phyloP scores from a whole-genome alignment of 2,888 invertebrate species.

The Elgonia sp. region DNA sequence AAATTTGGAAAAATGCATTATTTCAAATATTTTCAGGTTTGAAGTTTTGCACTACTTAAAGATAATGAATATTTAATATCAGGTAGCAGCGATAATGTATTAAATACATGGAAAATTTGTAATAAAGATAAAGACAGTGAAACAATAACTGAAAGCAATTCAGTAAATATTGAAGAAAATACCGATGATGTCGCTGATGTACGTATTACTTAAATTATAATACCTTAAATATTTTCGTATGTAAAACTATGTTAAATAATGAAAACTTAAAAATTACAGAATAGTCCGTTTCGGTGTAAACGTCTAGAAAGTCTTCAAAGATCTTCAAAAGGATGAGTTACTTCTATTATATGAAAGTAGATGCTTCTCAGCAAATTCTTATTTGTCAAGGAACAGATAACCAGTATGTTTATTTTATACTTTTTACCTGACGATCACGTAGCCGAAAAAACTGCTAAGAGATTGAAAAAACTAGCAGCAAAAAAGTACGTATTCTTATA shows the following conservation, averaged over 20 bases:
- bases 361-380: constrained; percentile 91
- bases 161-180: constrained; percentile 84
- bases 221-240: too few relatives aligned
- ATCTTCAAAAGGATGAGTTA: constrained; percentile 92
- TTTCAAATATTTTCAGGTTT: constrained; percentile 91
- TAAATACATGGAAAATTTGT: constrained; percentile 94
- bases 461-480: constrained; percentile 88
- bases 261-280: constrained; percentile 60
- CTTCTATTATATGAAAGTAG: constrained; percentile 91
- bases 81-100: constrained; percentile 94
- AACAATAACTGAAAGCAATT: too few relatives aligned
- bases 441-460: constrained; percentile 91
- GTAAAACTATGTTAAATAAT: too few relatives aligned
- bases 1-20: too few relatives aligned
- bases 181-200: constrained; percentile 41
- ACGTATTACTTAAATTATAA: background rate
- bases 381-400: constrained; percentile 95
- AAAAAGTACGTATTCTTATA: constrained; percentile 36
- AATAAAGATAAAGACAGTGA: constrained; percentile 87
- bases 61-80: constrained; percentile 95
- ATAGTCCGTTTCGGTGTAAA: constrained; percentile 90
- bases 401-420: constrained; percentile 93
- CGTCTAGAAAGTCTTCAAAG: constrained; percentile 47
- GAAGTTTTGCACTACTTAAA: constrained; percentile 93
- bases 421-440: constrained; percentile 93